Percentiles rank a stretch among this genome's conserved stretches.
Evolutionary conservation across 2,888 invertebrate genomes (phyloP).

Genomic region (Leucoma salicis): DNA sequence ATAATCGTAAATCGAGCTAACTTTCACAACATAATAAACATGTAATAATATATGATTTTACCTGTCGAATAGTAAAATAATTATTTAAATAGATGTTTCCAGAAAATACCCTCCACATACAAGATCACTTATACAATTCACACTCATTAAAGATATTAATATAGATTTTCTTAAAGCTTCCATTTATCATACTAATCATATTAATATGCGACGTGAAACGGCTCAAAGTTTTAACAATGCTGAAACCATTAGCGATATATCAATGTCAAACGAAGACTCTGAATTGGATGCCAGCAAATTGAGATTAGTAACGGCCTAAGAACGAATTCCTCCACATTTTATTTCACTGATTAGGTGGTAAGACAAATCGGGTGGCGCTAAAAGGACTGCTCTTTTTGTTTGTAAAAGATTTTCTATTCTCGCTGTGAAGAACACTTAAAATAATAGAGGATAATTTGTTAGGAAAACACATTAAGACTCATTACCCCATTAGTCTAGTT

Average conservation of each 20-base stretch:
- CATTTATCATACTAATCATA: constrained; percentile 36
- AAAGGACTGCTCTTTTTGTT: constrained; percentile 24
- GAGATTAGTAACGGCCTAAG: constrained; percentile 68
- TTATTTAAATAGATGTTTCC: no score
- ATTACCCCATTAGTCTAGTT: background rate
- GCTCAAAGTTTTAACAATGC: constrained; percentile 39
- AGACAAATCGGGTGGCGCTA: constrained; percentile 57
- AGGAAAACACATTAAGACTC: background rate
- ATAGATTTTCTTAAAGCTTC: no score
- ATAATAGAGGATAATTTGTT: background rate
- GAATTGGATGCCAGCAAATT: constrained; percentile 58
- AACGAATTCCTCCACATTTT: constrained; percentile 54
- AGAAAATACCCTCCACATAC: no score
- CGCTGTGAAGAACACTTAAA: background rate
- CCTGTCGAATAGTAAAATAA: no score
- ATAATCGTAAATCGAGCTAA: no score
- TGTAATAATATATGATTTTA: no score
- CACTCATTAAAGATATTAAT: no score
- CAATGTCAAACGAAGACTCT: constrained; percentile 52
- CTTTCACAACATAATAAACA: no score
- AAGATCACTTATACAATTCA: no score
- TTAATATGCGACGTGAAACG: constrained; percentile 31
- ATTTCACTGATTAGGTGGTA: constrained; percentile 58
- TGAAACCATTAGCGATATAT: constrained; percentile 53
- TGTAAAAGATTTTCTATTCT: constrained; percentile 7